phyloP scores from a whole-genome alignment of 2,888 invertebrate species.

The Bhutanitis thaidina region DNA sequence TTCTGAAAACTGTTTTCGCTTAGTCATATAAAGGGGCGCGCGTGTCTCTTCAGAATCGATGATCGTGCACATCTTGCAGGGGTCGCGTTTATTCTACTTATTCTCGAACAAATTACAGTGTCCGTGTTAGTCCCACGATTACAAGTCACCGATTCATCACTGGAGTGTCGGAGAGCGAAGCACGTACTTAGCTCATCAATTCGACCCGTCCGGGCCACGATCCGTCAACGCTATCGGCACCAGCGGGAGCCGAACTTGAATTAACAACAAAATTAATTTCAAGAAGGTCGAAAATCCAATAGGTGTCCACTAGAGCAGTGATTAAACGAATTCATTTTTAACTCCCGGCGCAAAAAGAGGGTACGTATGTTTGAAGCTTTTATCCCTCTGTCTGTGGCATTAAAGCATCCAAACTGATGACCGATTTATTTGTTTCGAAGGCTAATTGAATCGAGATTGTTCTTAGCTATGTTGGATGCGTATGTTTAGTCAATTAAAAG shows the following conservation, averaged over 20 bases:
- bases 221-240: conserved; percentile 69
- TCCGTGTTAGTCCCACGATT: conserved; percentile 71
- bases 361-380: not conserved
- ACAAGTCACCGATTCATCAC: conserved; percentile 73
- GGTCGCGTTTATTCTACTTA: conserved; percentile 34
- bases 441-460: too few relatives aligned
- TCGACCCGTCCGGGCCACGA: conserved; percentile 56
- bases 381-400: not conserved
- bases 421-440: too few relatives aligned
- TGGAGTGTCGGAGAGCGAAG: conserved; percentile 48
- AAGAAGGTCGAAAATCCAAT: conserved; percentile 24
- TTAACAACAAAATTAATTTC: conserved; percentile 64
- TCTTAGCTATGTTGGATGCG: too few relatives aligned
- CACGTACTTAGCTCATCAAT: conserved; percentile 72
- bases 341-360: not conserved
- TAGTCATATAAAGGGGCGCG: conserved; percentile 38
- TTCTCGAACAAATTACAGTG: conserved; percentile 63
- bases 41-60: conserved; percentile 49
- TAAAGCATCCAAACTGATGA: too few relatives aligned
- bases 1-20: conserved; percentile 14
- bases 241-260: conserved; percentile 45
- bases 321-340: conserved; percentile 27
- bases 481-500: too few relatives aligned
- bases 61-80: conserved; percentile 52
- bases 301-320: conserved; percentile 22